Evolutionary conservation across 2,797 vertebrate species (phyloP), one percentile per base, ranked within the genome.

Genomic region (Cossypha polioptera): DNA sequence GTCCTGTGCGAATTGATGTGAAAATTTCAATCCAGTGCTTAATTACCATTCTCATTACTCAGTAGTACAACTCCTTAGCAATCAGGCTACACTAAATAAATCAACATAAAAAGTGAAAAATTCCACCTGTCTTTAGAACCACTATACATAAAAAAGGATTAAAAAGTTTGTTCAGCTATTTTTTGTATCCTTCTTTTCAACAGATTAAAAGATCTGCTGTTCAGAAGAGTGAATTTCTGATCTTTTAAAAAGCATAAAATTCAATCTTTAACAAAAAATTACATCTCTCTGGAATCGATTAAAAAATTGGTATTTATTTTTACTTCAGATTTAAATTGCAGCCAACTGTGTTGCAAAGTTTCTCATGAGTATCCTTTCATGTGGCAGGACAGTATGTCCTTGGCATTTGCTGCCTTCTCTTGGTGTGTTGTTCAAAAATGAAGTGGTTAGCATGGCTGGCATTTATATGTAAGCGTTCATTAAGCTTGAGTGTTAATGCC

Each of bases 331-430:
- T 88, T 90, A 88, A 95, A 83, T 73, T 92, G 72, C 83, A 92
- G 95, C 66, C 2, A 18, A 9, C 91, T 83, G 66, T 31, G 14
- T 87, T 90, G 88, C 77, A 57, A 26, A 76, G 57, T 94, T 94
- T 91, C 86, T 90, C 31, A 43, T 76, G 50, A 54, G 45, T 82
- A 79, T 73, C 63, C 75, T 93, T 95, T 96, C 63, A 95, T 97
- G 94, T 95, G 93, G 90, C 50, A 77, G 93, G 88, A 97, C 94
- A 96, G 95, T 92, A 95, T 97, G 96, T 97, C 78, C 95, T 97
- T 97, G 96, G 96, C 94, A 87, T 95, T 93, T 92, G 72, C 88
- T 93, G 57, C 90, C 25, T 90, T 50, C 38, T 92, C 29, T 95
- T 95, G 72, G 83, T 96, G 72, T 69, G 84, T 94, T 92, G 85